Base-by-base conservation (phyloP, 2,797 vertebrate species). In the Chelonia mydas region DNA sequence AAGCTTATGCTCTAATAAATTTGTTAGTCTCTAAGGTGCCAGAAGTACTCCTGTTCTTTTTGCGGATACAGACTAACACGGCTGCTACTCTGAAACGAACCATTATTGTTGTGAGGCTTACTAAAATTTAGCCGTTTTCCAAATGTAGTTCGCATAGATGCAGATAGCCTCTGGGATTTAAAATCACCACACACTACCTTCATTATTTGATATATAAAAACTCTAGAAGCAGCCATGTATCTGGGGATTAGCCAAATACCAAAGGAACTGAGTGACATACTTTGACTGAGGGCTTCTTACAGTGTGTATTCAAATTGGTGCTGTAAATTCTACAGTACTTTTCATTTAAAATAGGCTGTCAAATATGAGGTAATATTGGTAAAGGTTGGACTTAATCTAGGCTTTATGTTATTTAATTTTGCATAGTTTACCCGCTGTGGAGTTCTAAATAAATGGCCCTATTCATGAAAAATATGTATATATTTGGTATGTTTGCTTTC, bases 331-430 rank as follows among this genome's bases (percentile, higher is more conserved):
- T 84, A 33, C 87, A 61, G 31, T 89, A 81, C 89, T 93, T n/a
- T 78, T 1, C 65, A 53, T 59, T 28, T 87, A 96, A 90, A 87
- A 78, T 11, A 23, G 5, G 81, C 47, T n/a, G 33, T 80, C 45
- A 49, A 16, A 11, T 86, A 50, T 81, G 80, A 82, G 23, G 37
- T 68, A 74, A 65, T 27, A 33, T 50, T 76, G 33, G 68, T 85
- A 93, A 65, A 1, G 1, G 80, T 33, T 87, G 8, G 23, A 77
- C 83, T 92, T 94, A 81, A 96, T 81, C 47, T 83, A 92, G 81
- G 51, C 79, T 88, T 94, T 95, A 76, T 72, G 23, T 86, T 96
- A 49, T 85, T 91, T 68, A 47, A 7, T 90, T 83, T 94, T 92
- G 27, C 55, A 55, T 87, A 84, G 55, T 59, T 88, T 89, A 8